A percentile compares a stretch with the other conserved stretches of the same genome.
These are phyloP conservation scores for Nymphalis io DNA, from an alignment of 1,140 invertebrate species.

Conservation along the genomic window DNA sequence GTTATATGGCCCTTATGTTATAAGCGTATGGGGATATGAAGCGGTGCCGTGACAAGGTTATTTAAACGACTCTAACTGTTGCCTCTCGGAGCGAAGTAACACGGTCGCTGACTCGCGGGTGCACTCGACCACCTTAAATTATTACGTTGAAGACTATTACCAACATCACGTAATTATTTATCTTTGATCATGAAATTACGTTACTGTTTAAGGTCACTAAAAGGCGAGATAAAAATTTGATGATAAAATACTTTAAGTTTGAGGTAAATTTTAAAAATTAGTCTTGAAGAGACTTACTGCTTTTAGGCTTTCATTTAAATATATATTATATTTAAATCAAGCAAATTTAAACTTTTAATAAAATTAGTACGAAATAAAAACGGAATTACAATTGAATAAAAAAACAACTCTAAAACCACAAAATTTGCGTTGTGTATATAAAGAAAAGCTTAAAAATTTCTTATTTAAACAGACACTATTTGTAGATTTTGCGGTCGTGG, in stretches of 20 bases:
- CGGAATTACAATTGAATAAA: background rate
- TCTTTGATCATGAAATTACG: conserved; percentile 19
- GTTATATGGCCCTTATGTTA: conserved; percentile 31
- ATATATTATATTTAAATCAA: too few species aligned
- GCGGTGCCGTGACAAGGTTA: conserved; percentile 59
- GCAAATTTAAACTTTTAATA: too few species aligned
- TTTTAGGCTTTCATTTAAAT: background rate
- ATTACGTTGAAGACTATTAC: conserved; percentile 28
- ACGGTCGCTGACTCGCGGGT: conserved; percentile 39
- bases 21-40: conserved; percentile 24
- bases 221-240: background rate
- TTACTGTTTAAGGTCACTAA: conserved; percentile 8
- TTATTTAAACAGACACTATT: background rate
- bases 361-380: background rate
- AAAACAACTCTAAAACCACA: background rate
- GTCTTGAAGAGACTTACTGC: background rate
- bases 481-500: conserved; percentile 3
- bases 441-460: background rate
- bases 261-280: background rate
- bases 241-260: too few species aligned
- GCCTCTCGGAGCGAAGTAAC: conserved; percentile 49
- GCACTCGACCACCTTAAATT: conserved; percentile 30
- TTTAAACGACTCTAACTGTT: conserved; percentile 70
- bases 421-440: conserved; percentile 1
- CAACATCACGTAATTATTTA: conserved; percentile 33